phyloP scores from a whole-genome alignment of 2,888 invertebrate genomes.

The Mechanitis messenoides region DNA sequence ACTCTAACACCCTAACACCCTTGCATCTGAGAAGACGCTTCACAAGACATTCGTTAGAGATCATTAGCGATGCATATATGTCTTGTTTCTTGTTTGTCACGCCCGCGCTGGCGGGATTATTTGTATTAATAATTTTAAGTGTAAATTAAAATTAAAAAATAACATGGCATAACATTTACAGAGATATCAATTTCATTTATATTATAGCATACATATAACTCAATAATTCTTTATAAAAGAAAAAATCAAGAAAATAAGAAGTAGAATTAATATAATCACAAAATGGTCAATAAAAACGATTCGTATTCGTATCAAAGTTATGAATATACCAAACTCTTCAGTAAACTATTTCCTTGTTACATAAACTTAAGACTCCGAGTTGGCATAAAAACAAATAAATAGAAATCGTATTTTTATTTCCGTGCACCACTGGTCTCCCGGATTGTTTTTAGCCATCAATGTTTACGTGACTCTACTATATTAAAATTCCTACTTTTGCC shows the following conservation, averaged over 20 bases:
- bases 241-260: neutral
- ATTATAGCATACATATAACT: too few relatives aligned
- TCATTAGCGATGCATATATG: constrained; percentile 27
- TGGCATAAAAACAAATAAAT: constrained; percentile 42
- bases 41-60: constrained; percentile 29
- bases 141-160: neutral
- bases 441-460: constrained; percentile 46
- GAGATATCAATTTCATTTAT: too few relatives aligned
- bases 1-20: neutral
- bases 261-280: neutral
- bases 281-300: constrained; percentile 2
- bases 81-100: neutral
- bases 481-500: constrained; percentile 64
- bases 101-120: neutral
- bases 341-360: constrained; percentile 30
- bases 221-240: neutral
- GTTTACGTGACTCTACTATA: constrained; percentile 68
- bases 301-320: constrained; percentile 4
- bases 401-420: constrained; percentile 31
- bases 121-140: neutral
- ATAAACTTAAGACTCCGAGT: constrained; percentile 30
- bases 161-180: too few relatives aligned
- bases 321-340: constrained; percentile 23
- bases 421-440: constrained; percentile 26
- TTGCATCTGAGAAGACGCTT: constrained; percentile 10